Conservation (phyloP, 2,797 vertebrate species). For the Manis pentadactyla region DNA sequence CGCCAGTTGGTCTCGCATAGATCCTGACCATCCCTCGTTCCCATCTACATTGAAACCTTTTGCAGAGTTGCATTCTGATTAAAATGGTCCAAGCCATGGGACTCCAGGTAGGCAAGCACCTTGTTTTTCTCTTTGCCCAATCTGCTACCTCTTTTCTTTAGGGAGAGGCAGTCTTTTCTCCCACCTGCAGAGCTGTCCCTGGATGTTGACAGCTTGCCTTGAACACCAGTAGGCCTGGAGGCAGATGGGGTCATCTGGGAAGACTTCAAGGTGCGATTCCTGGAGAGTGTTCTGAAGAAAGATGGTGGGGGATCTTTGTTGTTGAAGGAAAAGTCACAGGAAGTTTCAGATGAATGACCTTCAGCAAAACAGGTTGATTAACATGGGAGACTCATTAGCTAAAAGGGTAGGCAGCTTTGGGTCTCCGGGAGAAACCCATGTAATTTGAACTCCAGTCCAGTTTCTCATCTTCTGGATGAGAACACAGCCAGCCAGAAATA, state of each 20-base stretch:
- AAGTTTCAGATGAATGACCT: background rate
- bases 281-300: conserved; percentile 11
- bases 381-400: background rate
- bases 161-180: background rate
- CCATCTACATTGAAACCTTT: background rate
- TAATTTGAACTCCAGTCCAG: background rate
- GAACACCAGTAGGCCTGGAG: background rate
- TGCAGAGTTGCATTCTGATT: background rate
- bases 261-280: background rate
- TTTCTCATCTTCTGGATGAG: background rate
- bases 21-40: background rate
- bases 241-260: background rate
- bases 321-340: background rate
- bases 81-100: background rate
- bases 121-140: background rate
- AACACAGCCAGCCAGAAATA: background rate
- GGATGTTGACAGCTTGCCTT: background rate
- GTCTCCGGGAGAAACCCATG: background rate
- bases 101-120: background rate
- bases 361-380: background rate
- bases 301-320: background rate
- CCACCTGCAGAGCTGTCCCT: background rate
- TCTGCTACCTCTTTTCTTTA: conserved; percentile 2
- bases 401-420: background rate
- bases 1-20: background rate